Base-by-base conservation (phyloP, 1,140 invertebrate genomes). In the Triops longicaudatus region DNA sequence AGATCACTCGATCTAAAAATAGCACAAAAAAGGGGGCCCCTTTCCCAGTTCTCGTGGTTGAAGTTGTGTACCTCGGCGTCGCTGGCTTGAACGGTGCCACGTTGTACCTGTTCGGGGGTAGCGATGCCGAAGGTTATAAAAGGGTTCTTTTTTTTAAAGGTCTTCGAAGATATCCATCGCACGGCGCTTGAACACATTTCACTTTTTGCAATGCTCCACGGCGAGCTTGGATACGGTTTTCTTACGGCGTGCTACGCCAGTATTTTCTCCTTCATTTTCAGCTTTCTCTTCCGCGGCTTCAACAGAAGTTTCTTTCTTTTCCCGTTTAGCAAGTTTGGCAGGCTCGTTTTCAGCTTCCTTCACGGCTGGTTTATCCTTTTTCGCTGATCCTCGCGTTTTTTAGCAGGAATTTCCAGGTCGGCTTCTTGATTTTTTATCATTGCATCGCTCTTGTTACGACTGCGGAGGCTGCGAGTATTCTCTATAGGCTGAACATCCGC, bases 161-260 rank as follows among this genome's bases (percentile, higher is more conserved):
- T 79, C 80, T 72, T 81, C 79, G 71, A 80, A 78, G 22, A 84
- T 74, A 74, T 81, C 82, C 71, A 80, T 77, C 73, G 83, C 83
- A 72, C 80, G 81, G 63, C 81, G 80, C 71, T 81, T 80, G 78
- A 82, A 84, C 75, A 84, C 83, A 79, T 81, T 82, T 84, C 83
- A 84, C 75, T 83, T 83, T 79, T 81, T 83, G 78, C 74, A 75
- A 26, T 75, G 74, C 42, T 75, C 74, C 43, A 75, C 63, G 5
- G 43, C 41, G 42, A 75, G 41, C 42, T 63, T 63, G 50, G 50
- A 5, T 14, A 14, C 50, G 6, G 50, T 5, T 22, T 63, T 63
- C 50, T 17, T 63, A 63, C 50, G 50, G 22, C 50, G 50, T 6
- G 50, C 14, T 63, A 9, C 50, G 22, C 22, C 22, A 63, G n/a